These are phyloP conservation scores for Lycocerus yunnanus DNA, from an alignment of 2,888 invertebrate genomes.

Conservation along the genomic window DNA sequence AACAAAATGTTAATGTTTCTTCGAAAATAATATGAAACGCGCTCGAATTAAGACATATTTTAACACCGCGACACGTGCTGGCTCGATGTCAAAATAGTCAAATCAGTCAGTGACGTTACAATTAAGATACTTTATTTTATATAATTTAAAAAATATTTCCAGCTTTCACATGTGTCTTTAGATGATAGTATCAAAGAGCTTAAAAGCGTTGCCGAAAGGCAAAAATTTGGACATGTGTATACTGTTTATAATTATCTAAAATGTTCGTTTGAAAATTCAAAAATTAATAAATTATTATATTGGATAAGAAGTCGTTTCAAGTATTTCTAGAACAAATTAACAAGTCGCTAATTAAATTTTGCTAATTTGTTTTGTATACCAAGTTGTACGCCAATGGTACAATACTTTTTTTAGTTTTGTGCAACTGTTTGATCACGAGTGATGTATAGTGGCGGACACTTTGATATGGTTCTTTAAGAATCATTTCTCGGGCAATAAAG, in stretches of 20 bases:
- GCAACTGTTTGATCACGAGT: constrained; percentile 37
- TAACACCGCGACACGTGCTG: constrained; percentile 42
- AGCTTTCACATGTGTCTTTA: neutral
- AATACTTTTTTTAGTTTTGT: constrained; percentile 9
- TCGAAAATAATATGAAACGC: constrained; percentile 45
- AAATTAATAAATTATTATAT: neutral
- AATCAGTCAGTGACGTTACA: constrained; percentile 9
- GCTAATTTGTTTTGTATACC: neutral
- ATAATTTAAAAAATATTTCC: neutral
- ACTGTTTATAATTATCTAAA: neutral
- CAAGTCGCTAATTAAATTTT: neutral
- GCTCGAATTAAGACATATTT: constrained; percentile 47
- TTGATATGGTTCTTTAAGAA: constrained; percentile 48
- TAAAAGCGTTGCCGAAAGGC: neutral
- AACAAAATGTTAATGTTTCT: constrained; percentile 39
- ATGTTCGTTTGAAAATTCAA: neutral
- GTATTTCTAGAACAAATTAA: neutral
- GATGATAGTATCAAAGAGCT: neutral
- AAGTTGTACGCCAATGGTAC: constrained; percentile 12
- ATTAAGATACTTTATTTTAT: neutral
- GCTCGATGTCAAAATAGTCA: constrained; percentile 7
- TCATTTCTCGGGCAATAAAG: constrained; percentile 45
- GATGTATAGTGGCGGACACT: constrained; percentile 46
- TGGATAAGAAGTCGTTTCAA: neutral
- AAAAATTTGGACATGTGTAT: neutral